Evolutionary conservation across 1,140 invertebrate species (phyloP), one percentile per base, ranked within the genome.

Genomic region (Arion vulgaris): DNA sequence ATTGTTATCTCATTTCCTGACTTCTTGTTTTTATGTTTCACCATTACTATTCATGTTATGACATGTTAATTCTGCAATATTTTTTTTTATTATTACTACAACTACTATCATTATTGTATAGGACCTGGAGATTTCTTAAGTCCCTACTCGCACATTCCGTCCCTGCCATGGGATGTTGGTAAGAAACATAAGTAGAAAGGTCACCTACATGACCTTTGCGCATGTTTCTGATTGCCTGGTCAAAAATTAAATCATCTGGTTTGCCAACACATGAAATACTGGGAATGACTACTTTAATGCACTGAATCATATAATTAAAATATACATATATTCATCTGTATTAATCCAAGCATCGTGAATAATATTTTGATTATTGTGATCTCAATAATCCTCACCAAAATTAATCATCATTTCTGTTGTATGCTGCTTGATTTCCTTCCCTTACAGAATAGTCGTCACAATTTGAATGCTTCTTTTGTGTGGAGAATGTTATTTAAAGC

Each of bases 111-210:
- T 72, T 72, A 19, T 72, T 41, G 13, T 26, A 9, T 45, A 75
- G 73, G 73, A 51, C 41, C 73, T 32, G 39, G 39, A 75, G 73
- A 49, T 53, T 75, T 75, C 73, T 75, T 75, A 39, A 75, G 73
- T 75, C 73, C 73, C 1, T 75, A 75, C 41, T 75, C 73, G 9
- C 73, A 75, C 73, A 75, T 75, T 51, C 73, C 73, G 32, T 75
- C 73, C 19, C 23, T 75, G 36, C 73, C 73, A 15, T 75, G 73
- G 73, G 73, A 75, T 32, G 73, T 75, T 53, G 73, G 73, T 75
- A 75, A 75, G 73, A 53, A 26, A 45, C 36, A 36, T 41, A 66
- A 57, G 26, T 57, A 57, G 62, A 28, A 19, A 72, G 9, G 28
- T 75, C 32, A 45, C 23, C 26, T 7, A 17, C 45, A 53, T 39